Evolutionary conservation across 2,888 invertebrate species (phyloP).

Genomic region (Ophion costatus): DNA sequence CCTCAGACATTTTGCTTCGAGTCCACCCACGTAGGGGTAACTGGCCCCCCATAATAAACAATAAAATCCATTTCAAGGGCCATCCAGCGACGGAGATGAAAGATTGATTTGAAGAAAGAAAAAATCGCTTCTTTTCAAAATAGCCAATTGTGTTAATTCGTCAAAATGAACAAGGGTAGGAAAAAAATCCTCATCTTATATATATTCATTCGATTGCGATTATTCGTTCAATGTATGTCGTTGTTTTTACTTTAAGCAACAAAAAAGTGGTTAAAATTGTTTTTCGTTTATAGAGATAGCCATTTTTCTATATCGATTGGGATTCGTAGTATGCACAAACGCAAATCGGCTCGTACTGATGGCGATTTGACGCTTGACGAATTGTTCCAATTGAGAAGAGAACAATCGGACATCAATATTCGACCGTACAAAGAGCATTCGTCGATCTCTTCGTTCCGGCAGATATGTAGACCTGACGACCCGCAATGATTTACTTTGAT

Average conservation of each 20-base stretch:
- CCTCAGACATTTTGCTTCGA: no score
- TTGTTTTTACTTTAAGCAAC: background rate
- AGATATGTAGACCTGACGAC: constrained; percentile 69
- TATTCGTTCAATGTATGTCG: background rate
- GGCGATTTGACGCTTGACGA: constrained; percentile 57
- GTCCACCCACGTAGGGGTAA: no score
- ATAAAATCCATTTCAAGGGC: no score
- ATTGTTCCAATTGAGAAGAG: constrained; percentile 67
- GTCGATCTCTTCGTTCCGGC: constrained; percentile 69
- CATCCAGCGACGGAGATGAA: no score
- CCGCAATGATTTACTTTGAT: constrained; percentile 75
- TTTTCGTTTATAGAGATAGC: background rate
- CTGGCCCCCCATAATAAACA: no score
- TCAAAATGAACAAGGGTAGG: no score
- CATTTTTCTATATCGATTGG: background rate
- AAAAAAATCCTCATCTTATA: background rate
- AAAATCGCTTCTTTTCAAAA: no score
- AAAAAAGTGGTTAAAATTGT: background rate
- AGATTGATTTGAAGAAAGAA: no score
- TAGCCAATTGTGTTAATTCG: no score
- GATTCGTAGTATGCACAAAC: background rate
- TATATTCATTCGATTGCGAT: background rate
- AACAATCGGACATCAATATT: constrained; percentile 74
- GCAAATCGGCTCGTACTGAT: constrained; percentile 39
- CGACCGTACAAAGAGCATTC: constrained; percentile 61